Evolutionary conservation across 2,113 vertebrate species (phyloP), one percentile per base, ranked within the genome.

Genomic region (Gadus chalcogrammus): DNA sequence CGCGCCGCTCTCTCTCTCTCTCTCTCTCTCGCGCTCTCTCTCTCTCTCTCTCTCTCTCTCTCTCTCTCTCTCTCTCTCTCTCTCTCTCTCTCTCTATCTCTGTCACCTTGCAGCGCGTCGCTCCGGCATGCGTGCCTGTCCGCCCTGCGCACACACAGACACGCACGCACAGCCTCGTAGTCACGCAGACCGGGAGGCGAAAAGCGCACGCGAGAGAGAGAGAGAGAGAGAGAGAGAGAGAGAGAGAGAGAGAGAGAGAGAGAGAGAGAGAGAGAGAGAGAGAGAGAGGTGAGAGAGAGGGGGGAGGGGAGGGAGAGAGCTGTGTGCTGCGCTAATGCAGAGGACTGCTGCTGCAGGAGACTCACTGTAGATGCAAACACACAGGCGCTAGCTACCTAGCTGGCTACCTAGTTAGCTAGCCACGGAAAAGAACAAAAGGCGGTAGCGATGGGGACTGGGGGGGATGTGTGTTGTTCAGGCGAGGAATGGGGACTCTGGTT

Each of bases 41-140:
- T 20, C 20, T 20, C 38, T 42, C 38, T 42, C 88, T 88, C 89
- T 90, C 72, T 80, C 85, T 86, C 84, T 85, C 38, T 42, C 38
- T 42, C 88, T 88, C 89, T 90, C 72, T 80, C 85, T 86, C 84
- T 85, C 38, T 42, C 38, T 42, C 88, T 88, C 89, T 90, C 91
- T 42, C 5, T 42, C 5, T 42, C 38, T 42, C 38, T 42, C 38
- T 42, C 88, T 88, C 89, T 90, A 72, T 80, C 85, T 86, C 84
- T 85, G 85, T 91, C 91, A 90, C 92, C 94, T 94, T 90, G 91
- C 92, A 90, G 88, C 87, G 84, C 74, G 76, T 91, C 78, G 84
- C 85, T 80, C 75, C 72, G 74, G 79, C 79, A 82, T 76, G 81
- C 88, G 91, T 90, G 90, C 91, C 84, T 73, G 84, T 87, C 88